Percentiles rank a stretch among this genome's conserved stretches.
These are phyloP conservation scores for Ciona savignyi DNA, from an alignment of 23 tunicate genomes.

Conservation along the genomic window DNA sequence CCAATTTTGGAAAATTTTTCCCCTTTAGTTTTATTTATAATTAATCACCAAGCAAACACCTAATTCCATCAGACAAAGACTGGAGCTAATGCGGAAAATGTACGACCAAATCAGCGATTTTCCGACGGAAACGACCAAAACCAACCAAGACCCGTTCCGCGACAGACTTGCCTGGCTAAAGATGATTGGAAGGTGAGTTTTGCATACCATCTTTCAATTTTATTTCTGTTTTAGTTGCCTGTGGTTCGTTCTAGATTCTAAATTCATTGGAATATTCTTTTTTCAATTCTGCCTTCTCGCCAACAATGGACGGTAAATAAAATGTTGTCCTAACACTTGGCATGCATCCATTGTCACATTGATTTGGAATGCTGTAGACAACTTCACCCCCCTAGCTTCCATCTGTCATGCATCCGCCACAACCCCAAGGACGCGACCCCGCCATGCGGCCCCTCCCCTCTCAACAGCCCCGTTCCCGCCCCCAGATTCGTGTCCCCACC, in stretches of 20 bases:
- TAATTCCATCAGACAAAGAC: conserved; percentile 36
- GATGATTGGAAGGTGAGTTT: conserved; percentile 41
- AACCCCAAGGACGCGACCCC: conserved; percentile 51
- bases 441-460: conserved; percentile 29
- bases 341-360: not conserved
- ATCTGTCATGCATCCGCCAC: conserved; percentile 53
- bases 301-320: not conserved
- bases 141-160: conserved; percentile 29
- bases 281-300: too few species aligned
- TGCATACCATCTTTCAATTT: not conserved
- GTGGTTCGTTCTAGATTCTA: too few species aligned
- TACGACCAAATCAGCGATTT: conserved; percentile 77
- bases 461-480: conserved; percentile 29
- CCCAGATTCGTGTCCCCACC: conserved; percentile 33
- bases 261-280: too few species aligned
- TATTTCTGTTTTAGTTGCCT: not conserved
- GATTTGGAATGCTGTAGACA: conserved; percentile 6
- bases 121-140: conserved; percentile 17
- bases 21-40: not conserved
- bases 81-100: conserved; percentile 94
- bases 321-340: not conserved
- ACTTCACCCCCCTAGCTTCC: conserved; percentile 23
- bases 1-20: not conserved
- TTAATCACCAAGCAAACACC: not conserved
- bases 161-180: conserved; percentile 70